Percentiles rank a stretch among this genome's conserved stretches.
Evolutionary conservation across 23 tunicate genomes (phyloP).

Genomic region (Halocynthia roretzi): DNA sequence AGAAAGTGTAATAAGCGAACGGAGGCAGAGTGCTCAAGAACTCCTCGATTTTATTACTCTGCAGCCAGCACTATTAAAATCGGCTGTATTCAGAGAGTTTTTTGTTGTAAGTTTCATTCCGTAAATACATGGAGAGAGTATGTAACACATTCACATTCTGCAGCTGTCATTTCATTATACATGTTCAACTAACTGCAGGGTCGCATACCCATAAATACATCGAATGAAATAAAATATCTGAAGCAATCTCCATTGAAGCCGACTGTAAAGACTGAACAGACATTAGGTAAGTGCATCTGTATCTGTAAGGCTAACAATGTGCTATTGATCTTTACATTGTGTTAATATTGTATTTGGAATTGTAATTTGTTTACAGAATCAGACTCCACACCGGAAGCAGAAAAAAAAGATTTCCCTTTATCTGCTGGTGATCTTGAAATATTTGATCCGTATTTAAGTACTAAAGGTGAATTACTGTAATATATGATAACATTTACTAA

Average conservation of each 20-base stretch:
- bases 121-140: background rate
- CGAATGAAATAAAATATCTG: slow-evolving; percentile 22
- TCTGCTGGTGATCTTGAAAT: slow-evolving; percentile 20
- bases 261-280: slow-evolving; percentile 1
- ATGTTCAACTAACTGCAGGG: background rate
- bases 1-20: slow-evolving; percentile 30
- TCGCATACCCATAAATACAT: slow-evolving; percentile 14
- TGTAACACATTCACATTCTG: background rate
- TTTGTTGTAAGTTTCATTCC: slow-evolving; percentile 21
- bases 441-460: slow-evolving; percentile 37
- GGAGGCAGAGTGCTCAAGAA: slow-evolving; percentile 35
- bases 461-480: slow-evolving; percentile 22
- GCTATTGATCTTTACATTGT: background rate
- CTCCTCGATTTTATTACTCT: slow-evolving; percentile 44
- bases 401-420: background rate
- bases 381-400: background rate
- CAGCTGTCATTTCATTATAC: background rate
- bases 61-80: slow-evolving; percentile 31
- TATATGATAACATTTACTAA: too few species aligned
- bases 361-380: background rate
- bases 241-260: slow-evolving; percentile 35
- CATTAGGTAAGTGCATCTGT: background rate
- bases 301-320: background rate
- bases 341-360: background rate
- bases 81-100: slow-evolving; percentile 29